Conservation (phyloP, 2,797 vertebrate species). For the Muscicapa comitata region DNA sequence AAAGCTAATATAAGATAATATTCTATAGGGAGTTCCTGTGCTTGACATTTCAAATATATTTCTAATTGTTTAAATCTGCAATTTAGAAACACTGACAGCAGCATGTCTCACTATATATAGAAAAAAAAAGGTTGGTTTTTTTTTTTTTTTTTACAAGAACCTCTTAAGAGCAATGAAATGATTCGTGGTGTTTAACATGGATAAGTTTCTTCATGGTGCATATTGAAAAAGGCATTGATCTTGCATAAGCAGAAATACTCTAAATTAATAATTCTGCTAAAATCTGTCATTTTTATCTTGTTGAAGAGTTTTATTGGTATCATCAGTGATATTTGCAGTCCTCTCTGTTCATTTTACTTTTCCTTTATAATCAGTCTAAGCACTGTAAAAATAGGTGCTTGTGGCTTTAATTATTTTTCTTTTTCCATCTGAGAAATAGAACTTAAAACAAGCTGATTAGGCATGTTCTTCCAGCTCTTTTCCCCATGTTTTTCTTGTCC, state of each 20-base stretch:
- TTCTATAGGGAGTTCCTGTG: neutral
- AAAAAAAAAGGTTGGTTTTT: neutral
- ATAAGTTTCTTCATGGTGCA: neutral
- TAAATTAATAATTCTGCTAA: neutral
- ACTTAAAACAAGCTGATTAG: neutral
- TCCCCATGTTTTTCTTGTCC: neutral
- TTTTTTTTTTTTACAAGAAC: neutral
- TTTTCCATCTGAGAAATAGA: neutral
- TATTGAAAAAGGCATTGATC: neutral
- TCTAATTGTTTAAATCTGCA: neutral
- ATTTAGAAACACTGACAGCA: neutral
- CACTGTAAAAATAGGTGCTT: neutral
- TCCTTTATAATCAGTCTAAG: neutral
- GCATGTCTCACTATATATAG: neutral
- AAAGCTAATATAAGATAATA: neutral
- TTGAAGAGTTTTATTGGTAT: neutral
- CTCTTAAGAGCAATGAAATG: neutral
- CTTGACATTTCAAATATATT: neutral
- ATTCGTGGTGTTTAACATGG: neutral
- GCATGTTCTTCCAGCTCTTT: neutral
- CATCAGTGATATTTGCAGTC: neutral
- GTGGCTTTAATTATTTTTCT: neutral
- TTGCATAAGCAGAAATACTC: neutral
- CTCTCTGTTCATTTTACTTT: neutral
- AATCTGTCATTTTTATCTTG: neutral